These are phyloP conservation scores for Brachystomella parvula DNA, from an alignment of 1,140 invertebrate species.

Conservation along the genomic window DNA sequence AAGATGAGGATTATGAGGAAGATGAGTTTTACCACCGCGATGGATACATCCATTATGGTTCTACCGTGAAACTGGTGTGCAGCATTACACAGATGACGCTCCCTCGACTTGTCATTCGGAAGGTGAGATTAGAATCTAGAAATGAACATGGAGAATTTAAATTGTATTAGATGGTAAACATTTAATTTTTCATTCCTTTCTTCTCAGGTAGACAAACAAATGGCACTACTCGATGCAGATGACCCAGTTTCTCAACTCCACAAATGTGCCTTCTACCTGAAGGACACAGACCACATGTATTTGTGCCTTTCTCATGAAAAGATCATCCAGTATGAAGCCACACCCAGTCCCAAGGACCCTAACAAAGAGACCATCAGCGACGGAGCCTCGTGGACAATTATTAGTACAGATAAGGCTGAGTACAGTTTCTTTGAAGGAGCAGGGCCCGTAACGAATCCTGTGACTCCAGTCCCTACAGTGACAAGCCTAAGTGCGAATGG, in stretches of 20 bases:
- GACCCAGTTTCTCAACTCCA: constrained; percentile 65
- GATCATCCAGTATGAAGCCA: constrained; percentile 63
- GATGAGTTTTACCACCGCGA: constrained; percentile 59
- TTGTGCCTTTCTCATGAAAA: constrained; percentile 61
- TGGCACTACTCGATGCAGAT: constrained; percentile 58
- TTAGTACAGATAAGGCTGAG: constrained; percentile 63
- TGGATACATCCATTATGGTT: constrained; percentile 62
- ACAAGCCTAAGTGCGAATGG: constrained; percentile 54
- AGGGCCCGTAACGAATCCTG: constrained; percentile 52
- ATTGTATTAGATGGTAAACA: neutral
- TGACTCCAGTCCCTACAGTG: constrained; percentile 59
- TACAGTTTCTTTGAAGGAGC: constrained; percentile 62
- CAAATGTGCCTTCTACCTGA: constrained; percentile 64
- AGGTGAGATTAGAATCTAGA: constrained; percentile 45
- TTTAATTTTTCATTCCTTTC: neutral
- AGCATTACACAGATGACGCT: constrained; percentile 60
- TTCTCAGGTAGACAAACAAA: constrained; percentile 52
- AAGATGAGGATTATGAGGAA: constrained; percentile 45
- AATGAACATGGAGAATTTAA: neutral
- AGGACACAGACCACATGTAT: constrained; percentile 62
- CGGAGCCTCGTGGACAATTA: constrained; percentile 64
- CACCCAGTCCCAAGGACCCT: constrained; percentile 53
- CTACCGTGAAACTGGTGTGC: constrained; percentile 63
- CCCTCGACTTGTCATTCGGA: constrained; percentile 57
- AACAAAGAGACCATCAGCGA: constrained; percentile 62